These are phyloP conservation scores for Crematogaster levior DNA, from an alignment of 2,888 invertebrate genomes.

Conservation along the genomic window DNA sequence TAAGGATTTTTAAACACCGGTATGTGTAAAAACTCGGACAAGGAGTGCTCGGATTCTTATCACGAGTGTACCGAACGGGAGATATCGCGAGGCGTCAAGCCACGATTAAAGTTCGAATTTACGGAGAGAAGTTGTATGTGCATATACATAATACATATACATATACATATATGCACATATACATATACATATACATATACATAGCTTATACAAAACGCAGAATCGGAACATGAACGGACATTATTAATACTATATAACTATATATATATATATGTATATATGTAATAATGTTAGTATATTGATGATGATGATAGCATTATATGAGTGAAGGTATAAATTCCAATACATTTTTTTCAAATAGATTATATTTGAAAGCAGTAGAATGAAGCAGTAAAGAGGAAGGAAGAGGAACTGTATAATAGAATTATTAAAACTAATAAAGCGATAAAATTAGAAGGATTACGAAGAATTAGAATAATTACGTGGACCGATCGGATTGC, in stretches of 20 bases:
- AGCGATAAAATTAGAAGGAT: slow-evolving; percentile 2
- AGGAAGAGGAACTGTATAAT: no score
- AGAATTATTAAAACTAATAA: slow-evolving; percentile 21
- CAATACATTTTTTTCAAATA: slow-evolving; percentile 8
- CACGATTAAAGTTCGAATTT: slow-evolving; percentile 17
- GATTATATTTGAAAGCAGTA: neutral
- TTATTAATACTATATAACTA: no score
- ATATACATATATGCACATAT: neutral
- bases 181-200: neutral
- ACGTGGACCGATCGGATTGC: neutral
- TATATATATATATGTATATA: no score
- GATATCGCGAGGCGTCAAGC: neutral
- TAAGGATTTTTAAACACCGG: slow-evolving; percentile 33
- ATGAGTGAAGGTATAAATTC: neutral
- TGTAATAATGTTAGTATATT: no score
- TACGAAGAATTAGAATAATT: slow-evolving; percentile 11
- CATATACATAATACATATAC: neutral
- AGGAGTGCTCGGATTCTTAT: neutral
- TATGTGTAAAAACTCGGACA: slow-evolving; percentile 31
- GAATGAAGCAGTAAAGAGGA: neutral
- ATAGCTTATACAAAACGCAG: neutral
- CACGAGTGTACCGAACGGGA: neutral
- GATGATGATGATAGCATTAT: no score
- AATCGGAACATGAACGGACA: slow-evolving; percentile 9
- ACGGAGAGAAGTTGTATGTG: neutral